Percentiles rank a stretch among this genome's conserved stretches.
Evolutionary conservation across 2,888 invertebrate species (phyloP).

Genomic region (Sycophila texana): DNA sequence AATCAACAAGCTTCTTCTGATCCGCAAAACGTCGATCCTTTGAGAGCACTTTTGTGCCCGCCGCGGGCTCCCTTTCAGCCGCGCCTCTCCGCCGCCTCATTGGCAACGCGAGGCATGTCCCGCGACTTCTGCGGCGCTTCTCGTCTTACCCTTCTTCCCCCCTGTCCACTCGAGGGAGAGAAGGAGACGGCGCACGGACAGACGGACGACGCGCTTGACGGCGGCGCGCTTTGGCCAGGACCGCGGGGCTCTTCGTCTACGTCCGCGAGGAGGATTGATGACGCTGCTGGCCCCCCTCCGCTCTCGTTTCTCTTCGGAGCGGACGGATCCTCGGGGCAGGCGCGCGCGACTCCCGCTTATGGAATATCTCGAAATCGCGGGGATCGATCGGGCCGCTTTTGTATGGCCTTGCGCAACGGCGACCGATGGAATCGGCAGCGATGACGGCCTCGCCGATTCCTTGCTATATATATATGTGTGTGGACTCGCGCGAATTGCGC

Average conservation of each 20-base stretch:
- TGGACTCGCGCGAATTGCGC: not conserved
- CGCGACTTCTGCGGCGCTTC: constrained; percentile 51
- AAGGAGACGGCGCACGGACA: not conserved
- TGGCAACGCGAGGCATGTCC: constrained; percentile 53
- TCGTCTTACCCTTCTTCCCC: constrained; percentile 44
- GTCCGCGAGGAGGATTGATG: constrained; percentile 73
- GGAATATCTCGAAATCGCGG: constrained; percentile 72
- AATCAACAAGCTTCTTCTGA: constrained; percentile 53
- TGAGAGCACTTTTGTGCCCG: constrained; percentile 42
- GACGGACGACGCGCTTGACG: constrained; percentile 61
- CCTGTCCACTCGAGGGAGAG: not conserved
- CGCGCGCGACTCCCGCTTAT: constrained; percentile 63
- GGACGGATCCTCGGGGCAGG: constrained; percentile 18
- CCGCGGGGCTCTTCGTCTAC: constrained; percentile 73
- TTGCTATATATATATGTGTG: too few relatives aligned
- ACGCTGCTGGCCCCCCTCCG: constrained; percentile 59
- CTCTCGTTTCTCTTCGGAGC: constrained; percentile 37
- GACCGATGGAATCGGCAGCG: constrained; percentile 38
- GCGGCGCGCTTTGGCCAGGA: constrained; percentile 71
- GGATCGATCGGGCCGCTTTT: constrained; percentile 35
- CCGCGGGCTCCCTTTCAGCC: constrained; percentile 21
- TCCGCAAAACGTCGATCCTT: constrained; percentile 51
- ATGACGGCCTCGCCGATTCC: constrained; percentile 16
- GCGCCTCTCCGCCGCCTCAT: constrained; percentile 45
- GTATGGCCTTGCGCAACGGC: constrained; percentile 4